A percentile compares a stretch with the other conserved stretches of the same genome.
phyloP scores from a whole-genome alignment of 1,140 invertebrate genomes.

The Halotydeus destructor region DNA sequence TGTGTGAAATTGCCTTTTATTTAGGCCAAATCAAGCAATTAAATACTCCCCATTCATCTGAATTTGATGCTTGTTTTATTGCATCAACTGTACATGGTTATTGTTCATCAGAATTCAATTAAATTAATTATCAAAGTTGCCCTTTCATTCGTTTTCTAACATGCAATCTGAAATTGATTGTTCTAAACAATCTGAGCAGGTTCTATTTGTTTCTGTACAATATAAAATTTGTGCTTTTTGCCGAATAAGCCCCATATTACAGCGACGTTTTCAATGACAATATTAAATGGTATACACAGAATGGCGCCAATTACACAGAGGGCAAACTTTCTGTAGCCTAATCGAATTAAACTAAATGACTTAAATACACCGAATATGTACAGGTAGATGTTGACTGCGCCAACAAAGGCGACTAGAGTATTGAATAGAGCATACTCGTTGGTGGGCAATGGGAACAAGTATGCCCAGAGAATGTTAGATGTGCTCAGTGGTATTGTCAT shows the following conservation, averaged over 20 bases:
- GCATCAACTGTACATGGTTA: too few relatives aligned
- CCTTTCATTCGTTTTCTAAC: too few relatives aligned
- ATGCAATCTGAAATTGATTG: too few relatives aligned
- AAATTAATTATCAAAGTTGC: too few relatives aligned
- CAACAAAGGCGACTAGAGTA: constrained; percentile 66
- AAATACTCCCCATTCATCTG: too few relatives aligned
- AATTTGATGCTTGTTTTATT: too few relatives aligned
- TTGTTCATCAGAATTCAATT: too few relatives aligned
- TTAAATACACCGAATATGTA: constrained; percentile 88
- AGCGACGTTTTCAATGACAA: constrained; percentile 78
- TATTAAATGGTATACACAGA: constrained; percentile 68
- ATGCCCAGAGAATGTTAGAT: constrained; percentile 62
- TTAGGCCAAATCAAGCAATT: too few relatives aligned
- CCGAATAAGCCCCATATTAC: constrained; percentile 77
- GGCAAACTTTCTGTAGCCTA: constrained; percentile 52
- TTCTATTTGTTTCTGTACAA: constrained; percentile 51
- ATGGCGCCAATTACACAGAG: constrained; percentile 63
- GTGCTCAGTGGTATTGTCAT: constrained; percentile 76
- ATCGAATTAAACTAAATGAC: constrained; percentile 69
- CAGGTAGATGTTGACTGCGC: constrained; percentile 78
- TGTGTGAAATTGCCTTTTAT: too few relatives aligned
- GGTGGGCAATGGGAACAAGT: constrained; percentile 65
- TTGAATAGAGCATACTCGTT: constrained; percentile 41
- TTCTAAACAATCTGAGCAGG: neutral
- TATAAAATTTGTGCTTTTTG: constrained; percentile 83